Conservation (phyloP, 2,113 vertebrate species). For the Vombatus ursinus region DNA sequence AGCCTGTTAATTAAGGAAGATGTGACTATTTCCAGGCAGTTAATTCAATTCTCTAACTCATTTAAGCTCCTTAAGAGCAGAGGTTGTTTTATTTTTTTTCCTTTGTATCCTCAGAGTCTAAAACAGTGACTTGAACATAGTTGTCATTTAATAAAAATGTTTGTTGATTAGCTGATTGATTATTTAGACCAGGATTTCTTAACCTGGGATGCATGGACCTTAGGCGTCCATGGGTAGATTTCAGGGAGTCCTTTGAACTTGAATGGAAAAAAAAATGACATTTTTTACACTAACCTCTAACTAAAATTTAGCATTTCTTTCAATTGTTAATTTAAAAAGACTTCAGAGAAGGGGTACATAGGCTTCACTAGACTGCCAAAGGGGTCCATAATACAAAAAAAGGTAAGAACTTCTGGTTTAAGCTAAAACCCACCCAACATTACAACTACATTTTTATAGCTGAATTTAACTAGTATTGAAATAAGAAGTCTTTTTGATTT, state of each 20-base stretch:
- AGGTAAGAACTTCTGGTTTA: background rate
- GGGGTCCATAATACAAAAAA: background rate
- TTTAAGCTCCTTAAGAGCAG: background rate
- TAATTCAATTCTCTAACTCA: background rate
- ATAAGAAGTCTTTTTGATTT: background rate
- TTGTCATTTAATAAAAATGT: background rate
- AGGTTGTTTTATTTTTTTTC: background rate
- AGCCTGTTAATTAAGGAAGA: background rate
- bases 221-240: background rate
- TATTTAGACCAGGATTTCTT: background rate
- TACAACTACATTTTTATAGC: background rate
- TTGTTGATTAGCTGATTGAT: background rate
- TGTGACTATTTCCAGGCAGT: background rate
- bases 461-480: background rate
- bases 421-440: background rate
- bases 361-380: background rate
- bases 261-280: background rate
- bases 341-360: background rate
- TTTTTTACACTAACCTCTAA: background rate
- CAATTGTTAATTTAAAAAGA: background rate
- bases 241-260: background rate
- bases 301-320: background rate
- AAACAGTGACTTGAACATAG: background rate
- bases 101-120: background rate
- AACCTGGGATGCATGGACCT: background rate